These are phyloP conservation scores for Chymomyza costata DNA, from an alignment of 1,140 invertebrate species.

Conservation along the genomic window DNA sequence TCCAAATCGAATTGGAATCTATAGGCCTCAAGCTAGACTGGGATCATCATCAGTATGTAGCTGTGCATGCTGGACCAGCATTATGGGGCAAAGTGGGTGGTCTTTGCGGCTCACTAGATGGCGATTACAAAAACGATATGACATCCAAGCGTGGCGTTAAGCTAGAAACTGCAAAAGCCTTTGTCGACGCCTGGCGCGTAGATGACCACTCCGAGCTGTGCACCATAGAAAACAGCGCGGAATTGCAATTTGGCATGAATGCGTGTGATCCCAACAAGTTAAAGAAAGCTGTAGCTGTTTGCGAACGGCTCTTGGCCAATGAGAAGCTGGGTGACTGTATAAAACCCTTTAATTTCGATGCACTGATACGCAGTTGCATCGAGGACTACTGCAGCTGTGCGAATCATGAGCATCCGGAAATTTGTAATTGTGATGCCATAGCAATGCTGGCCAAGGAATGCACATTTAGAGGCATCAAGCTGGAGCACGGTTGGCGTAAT, in stretches of 20 bases:
- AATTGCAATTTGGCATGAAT: constrained; percentile 50
- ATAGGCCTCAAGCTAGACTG: constrained; percentile 85
- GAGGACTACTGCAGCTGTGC: constrained; percentile 87
- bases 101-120: constrained; percentile 87
- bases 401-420: constrained; percentile 76
- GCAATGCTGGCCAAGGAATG: constrained; percentile 87
- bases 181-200: constrained; percentile 80
- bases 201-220: constrained; percentile 73
- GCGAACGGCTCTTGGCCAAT: constrained; percentile 80
- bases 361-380: constrained; percentile 79
- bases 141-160: constrained; percentile 77
- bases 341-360: constrained; percentile 76
- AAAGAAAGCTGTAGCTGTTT: constrained; percentile 79
- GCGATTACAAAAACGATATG: constrained; percentile 83
- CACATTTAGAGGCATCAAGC: constrained; percentile 79
- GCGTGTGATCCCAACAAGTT: constrained; percentile 61
- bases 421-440: constrained; percentile 86
- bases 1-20: constrained; percentile 81
- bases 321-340: constrained; percentile 80
- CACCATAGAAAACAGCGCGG: constrained; percentile 58
- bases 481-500: constrained; percentile 83
- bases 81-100: constrained; percentile 88
- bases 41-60: constrained; percentile 80
- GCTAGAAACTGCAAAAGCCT: constrained; percentile 57
- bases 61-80: constrained; percentile 80